phyloP scores from a whole-genome alignment of 1,140 invertebrate genomes.

The Aplysia californica region DNA sequence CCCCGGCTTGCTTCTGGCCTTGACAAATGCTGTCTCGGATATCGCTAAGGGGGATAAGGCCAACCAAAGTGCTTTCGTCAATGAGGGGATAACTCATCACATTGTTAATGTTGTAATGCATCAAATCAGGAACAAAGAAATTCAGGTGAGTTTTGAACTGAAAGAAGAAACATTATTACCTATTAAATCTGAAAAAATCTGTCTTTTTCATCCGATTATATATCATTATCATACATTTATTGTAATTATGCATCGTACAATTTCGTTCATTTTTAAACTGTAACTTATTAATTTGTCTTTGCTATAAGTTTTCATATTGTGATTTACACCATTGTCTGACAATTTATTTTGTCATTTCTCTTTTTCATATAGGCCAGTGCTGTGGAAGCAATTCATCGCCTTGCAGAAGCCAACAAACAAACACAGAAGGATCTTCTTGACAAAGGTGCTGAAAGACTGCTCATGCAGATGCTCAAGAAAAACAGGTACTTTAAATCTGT shows the following conservation, averaged over 20 bases:
- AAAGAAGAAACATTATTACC: no score
- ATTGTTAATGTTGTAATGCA: constrained; percentile 39
- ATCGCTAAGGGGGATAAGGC: constrained; percentile 44
- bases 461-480: constrained; percentile 58
- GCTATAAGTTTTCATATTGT: no score
- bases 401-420: constrained; percentile 57
- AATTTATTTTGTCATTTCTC: no score
- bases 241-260: no score
- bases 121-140: constrained; percentile 23
- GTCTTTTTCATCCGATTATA: no score
- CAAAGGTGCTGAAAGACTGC: constrained; percentile 52
- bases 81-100: constrained; percentile 50
- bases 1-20: constrained; percentile 49
- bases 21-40: constrained; percentile 49
- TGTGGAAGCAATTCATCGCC: constrained; percentile 57
- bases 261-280: no score
- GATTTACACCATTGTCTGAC: no score
- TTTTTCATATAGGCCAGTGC: constrained; percentile 53
- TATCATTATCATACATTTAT: no score
- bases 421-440: constrained; percentile 57
- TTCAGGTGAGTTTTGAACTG: constrained; percentile 23
- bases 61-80: constrained; percentile 60
- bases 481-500: no score
- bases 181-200: no score
- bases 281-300: no score